Evolutionary conservation across 2,888 invertebrate genomes (phyloP).

Genomic region (Andricus curvator): DNA sequence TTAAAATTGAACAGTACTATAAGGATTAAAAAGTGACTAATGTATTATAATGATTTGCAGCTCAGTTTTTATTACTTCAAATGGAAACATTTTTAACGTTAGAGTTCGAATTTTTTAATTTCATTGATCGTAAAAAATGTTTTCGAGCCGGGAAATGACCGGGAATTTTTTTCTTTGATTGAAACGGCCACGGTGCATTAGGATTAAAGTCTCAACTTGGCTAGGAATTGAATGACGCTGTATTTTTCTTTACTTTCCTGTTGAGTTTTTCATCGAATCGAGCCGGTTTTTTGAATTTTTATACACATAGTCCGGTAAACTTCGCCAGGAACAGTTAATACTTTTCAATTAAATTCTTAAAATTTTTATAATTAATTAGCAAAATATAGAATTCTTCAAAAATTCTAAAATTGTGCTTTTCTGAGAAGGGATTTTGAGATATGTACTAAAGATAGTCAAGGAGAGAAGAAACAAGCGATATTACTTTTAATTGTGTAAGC

Average conservation of each 20-base stretch:
- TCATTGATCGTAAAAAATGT: too few species aligned
- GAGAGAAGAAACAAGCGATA: background rate
- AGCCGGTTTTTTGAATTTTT: too few species aligned
- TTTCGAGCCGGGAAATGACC: too few species aligned
- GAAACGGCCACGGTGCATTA: background rate
- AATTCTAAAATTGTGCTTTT: background rate
- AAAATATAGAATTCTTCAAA: background rate
- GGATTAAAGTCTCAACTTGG: constrained; percentile 1
- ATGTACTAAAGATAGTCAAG: background rate
- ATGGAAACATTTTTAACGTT: too few species aligned
- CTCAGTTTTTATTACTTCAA: too few species aligned
- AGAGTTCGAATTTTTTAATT: too few species aligned
- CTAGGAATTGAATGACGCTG: background rate
- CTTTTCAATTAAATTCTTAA: background rate
- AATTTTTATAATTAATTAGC: background rate
- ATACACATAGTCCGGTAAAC: background rate
- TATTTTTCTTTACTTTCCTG: background rate
- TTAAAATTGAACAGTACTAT: too few species aligned
- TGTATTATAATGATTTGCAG: too few species aligned
- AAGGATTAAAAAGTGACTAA: too few species aligned
- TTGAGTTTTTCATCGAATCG: background rate
- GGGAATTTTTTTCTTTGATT: too few species aligned
- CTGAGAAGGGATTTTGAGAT: background rate
- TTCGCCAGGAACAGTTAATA: too few species aligned
- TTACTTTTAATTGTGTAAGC: background rate